A percentile compares a stretch with the other conserved stretches of the same genome.
These are phyloP conservation scores for Apotomis turbidana DNA, from an alignment of 2,888 invertebrate species.

Conservation along the genomic window DNA sequence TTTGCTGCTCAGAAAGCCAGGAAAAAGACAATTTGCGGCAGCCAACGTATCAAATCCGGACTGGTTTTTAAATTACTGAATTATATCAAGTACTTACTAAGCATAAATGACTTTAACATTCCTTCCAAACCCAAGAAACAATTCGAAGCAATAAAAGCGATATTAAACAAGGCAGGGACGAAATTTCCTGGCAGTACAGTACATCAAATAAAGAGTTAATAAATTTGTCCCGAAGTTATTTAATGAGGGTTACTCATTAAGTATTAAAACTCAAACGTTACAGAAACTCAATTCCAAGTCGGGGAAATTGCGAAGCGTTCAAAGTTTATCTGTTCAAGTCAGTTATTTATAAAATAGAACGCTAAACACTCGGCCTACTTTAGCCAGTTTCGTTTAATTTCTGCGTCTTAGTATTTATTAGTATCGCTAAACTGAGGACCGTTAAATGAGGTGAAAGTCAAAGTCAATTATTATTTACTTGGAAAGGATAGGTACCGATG, in stretches of 20 bases:
- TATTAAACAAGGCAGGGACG: conserved; percentile 16
- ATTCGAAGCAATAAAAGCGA: conserved; percentile 27
- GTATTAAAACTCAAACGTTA: conserved; percentile 58
- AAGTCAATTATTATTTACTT: too few species aligned
- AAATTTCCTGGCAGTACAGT: conserved; percentile 34
- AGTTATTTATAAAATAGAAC: conserved; percentile 37
- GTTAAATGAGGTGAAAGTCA: neutral
- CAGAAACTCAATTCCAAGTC: conserved; percentile 55
- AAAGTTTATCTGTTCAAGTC: conserved; percentile 44
- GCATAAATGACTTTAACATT: conserved; percentile 23
- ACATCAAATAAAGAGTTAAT: conserved; percentile 52
- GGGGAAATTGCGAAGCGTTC: conserved; percentile 49
- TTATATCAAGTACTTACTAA: neutral
- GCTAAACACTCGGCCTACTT: conserved; percentile 24
- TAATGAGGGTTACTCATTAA: conserved; percentile 60
- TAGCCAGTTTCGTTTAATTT: conserved; percentile 12
- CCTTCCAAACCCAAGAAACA: conserved; percentile 26
- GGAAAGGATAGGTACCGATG: too few species aligned
- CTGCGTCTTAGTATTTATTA: neutral
- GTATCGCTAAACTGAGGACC: neutral
- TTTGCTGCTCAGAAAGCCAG: too few species aligned
- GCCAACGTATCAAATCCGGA: too few species aligned
- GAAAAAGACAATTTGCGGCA: too few species aligned
- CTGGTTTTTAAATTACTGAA: too few species aligned
- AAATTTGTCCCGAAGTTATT: conserved; percentile 52